These are phyloP conservation scores for Polydrusus pterygomalis DNA, from an alignment of 2,888 invertebrate genomes.

Conservation along the genomic window DNA sequence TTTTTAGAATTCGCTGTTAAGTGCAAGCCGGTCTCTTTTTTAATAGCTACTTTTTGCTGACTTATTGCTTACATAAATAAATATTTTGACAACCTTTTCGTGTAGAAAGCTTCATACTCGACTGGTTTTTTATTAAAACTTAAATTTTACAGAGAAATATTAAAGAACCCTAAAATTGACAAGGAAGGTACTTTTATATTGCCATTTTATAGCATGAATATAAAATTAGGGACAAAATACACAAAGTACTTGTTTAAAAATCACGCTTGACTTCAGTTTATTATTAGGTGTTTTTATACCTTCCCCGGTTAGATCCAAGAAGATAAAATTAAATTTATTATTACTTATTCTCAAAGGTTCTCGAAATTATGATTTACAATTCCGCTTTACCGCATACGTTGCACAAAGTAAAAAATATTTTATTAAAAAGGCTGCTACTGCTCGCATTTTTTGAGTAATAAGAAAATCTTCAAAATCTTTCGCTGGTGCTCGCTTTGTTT, in stretches of 20 bases:
- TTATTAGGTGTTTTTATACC: conserved; percentile 24
- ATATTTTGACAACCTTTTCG: background rate
- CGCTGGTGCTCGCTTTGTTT: conserved; percentile 37
- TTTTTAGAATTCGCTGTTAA: too few relatives aligned
- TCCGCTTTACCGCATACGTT: conserved; percentile 27
- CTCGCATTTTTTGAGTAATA: conserved; percentile 36
- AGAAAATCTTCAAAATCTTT: conserved; percentile 46
- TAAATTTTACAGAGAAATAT: conserved; percentile 3
- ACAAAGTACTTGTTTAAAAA: conserved; percentile 24
- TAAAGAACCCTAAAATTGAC: conserved; percentile 2
- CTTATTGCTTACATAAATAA: background rate
- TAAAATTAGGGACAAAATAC: conserved; percentile 6
- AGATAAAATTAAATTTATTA: conserved; percentile 23
- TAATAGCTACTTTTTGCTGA: too few relatives aligned
- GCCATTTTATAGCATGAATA: conserved; percentile 12
- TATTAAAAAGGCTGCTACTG: conserved; percentile 48
- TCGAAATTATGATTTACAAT: conserved; percentile 39
- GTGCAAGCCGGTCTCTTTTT: too few relatives aligned
- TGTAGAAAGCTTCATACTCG: background rate
- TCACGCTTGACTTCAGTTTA: conserved; percentile 21
- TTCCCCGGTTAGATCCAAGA: conserved; percentile 3
- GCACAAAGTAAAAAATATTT: conserved; percentile 51
- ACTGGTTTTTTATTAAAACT: background rate
- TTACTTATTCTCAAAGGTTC: conserved; percentile 34
- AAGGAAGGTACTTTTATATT: conserved; percentile 13